Evolutionary conservation across 2,797 vertebrate genomes (phyloP), one percentile per base, ranked within the genome.

Genomic region (Gymnoscopelus braueri): DNA sequence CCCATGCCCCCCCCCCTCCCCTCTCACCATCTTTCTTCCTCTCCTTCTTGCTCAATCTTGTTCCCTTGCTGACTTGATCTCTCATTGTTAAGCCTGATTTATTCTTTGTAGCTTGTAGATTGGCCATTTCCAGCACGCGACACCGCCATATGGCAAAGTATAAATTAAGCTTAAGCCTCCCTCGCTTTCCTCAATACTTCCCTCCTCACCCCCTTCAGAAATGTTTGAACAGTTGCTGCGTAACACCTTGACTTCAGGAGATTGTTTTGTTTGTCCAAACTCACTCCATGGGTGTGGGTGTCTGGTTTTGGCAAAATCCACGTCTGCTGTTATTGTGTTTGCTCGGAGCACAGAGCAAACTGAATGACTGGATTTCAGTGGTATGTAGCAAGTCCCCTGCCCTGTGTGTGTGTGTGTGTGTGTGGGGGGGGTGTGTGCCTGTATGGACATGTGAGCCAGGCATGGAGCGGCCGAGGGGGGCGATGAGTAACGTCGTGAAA

Each of bases 381-480:
- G n/a, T 23, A 23, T 62, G 47, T 13, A 29, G 57, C 26, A 32
- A 29, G 57, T 29, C 13, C 9, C 39, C 5, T 39, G 35, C 7
- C 39, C 26, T 29, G 19, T 39, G 49, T 6, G 10, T 26, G 63
- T 15, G 50, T 64, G 47, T 15, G 29, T 69, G 13, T 56, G 11
- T 69, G 26, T 44, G 49, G 65, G 57, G 24, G 53, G 56, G 67
- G 60, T 60, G 60, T 68, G 59, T 60, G 24, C 62, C n/a, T 71
- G 70, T 61, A 15, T 57, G 39, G 29, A 63, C 57, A 29, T 71
- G 68, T 67, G 19, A 57, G 10, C 0, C 0, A 63, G 57, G 47
- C 23, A 62, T 26, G 48, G 29, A 1, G 3, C 47, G 13, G 32
- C 24, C 14, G 8, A 44, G 39, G 11, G 15, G 23, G 10, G 57